A percentile compares a stretch with the other conserved stretches of the same genome.
Evolutionary conservation across 2,797 vertebrate genomes (phyloP).

Genomic region (Microctenopoma stevenorrisi): DNA sequence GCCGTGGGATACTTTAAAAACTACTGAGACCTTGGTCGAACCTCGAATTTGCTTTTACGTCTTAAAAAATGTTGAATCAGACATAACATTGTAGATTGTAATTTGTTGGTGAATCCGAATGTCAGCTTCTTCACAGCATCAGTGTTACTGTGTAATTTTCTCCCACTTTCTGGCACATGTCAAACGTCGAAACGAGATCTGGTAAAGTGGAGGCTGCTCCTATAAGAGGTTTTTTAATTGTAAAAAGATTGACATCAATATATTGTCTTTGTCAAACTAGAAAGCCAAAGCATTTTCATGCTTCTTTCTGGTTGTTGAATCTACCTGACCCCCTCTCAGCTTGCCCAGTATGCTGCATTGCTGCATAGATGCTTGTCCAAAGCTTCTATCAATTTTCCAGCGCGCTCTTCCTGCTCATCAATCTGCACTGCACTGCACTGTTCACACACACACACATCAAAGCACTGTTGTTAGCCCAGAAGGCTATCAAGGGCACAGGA

Average conservation of each 20-base stretch:
- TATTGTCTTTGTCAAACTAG: conserved; percentile 26
- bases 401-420: not conserved
- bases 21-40: conserved; percentile 6
- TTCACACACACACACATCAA: conserved; percentile 31
- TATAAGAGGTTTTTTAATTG: not conserved
- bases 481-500: conserved; percentile 25
- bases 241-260: conserved; percentile 22
- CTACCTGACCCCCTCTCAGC: conserved; percentile 47
- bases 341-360: conserved; percentile 47
- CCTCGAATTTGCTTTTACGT: not conserved
- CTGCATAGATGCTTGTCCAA: conserved; percentile 39
- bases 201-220: conserved; percentile 10
- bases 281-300: conserved; percentile 29
- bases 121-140: not conserved
- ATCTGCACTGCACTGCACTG: conserved; percentile 51
- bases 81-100: not conserved
- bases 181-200: conserved; percentile 24
- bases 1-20: conserved; percentile 4
- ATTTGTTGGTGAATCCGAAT: not conserved
- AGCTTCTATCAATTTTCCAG: conserved; percentile 32
- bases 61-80: not conserved
- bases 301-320: conserved; percentile 21
- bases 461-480: conserved; percentile 35
- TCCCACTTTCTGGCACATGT: conserved; percentile 12
- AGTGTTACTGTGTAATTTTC: conserved; percentile 16